These are phyloP conservation scores for Acrobasis repandana DNA, from an alignment of 2,888 invertebrate genomes.

Conservation along the genomic window DNA sequence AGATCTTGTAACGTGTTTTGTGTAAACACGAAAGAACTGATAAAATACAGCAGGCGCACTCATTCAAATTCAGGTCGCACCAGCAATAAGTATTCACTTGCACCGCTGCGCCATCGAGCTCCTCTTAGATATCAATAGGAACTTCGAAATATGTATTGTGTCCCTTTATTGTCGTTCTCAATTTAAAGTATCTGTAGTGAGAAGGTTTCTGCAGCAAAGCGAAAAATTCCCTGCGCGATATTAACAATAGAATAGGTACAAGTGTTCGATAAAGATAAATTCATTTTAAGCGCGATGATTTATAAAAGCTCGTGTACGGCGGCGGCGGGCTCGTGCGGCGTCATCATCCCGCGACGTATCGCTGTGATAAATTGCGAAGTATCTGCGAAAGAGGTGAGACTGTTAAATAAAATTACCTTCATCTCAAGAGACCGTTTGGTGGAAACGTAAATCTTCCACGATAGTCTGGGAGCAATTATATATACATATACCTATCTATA, in stretches of 20 bases:
- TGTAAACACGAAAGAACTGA: too few relatives aligned
- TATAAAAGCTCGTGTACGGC: conserved; percentile 51
- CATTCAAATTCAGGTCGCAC: too few relatives aligned
- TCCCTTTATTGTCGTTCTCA: not conserved
- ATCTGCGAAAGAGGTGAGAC: conserved; percentile 59
- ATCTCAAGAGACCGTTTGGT: conserved; percentile 30
- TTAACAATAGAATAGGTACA: conserved; percentile 47
- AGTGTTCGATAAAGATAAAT: conserved; percentile 61
- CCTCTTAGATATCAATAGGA: too few relatives aligned
- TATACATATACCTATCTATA: too few relatives aligned
- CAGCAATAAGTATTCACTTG: too few relatives aligned
- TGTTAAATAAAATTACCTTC: conserved; percentile 51
- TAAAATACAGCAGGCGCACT: too few relatives aligned
- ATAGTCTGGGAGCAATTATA: too few relatives aligned
- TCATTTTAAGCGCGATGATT: conserved; percentile 67
- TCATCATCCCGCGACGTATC: conserved; percentile 67
- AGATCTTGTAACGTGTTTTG: too few relatives aligned
- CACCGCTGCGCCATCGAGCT: too few relatives aligned
- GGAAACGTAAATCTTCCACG: not conserved
- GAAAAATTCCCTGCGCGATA: conserved; percentile 31
- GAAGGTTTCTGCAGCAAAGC: not conserved
- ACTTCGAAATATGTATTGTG: not conserved
- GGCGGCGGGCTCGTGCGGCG: conserved; percentile 54
- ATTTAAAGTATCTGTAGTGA: conserved; percentile 5
- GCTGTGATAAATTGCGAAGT: conserved; percentile 69